These are phyloP conservation scores for Agonopterix arenella DNA, from an alignment of 2,888 invertebrate genomes.

Conservation along the genomic window DNA sequence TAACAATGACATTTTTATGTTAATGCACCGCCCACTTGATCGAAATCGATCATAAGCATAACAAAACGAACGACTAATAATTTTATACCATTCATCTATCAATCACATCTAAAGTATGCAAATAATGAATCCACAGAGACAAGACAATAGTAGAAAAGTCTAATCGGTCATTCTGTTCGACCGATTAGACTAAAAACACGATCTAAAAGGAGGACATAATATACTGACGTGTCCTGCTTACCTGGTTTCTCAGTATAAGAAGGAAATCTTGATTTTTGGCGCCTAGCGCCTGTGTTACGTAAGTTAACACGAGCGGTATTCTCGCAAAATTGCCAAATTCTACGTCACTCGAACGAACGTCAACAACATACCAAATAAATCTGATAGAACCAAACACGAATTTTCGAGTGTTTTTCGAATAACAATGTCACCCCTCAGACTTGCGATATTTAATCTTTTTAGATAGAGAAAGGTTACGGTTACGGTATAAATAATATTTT, in stretches of 20 bases:
- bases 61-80: slow-evolving; percentile 6
- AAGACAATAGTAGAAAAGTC: slow-evolving; percentile 2
- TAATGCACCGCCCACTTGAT: no score
- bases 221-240: slow-evolving; percentile 1
- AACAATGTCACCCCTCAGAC: no score
- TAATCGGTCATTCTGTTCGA: not conserved
- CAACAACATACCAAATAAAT: no score
- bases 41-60: not conserved
- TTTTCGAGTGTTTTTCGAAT: no score
- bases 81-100: slow-evolving; percentile 2
- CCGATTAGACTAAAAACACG: not conserved
- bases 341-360: not conserved
- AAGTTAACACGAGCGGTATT: not conserved
- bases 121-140: slow-evolving; percentile 1
- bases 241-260: slow-evolving; percentile 1
- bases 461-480: no score
- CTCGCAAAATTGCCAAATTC: not conserved
- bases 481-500: no score
- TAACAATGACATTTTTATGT: no score
- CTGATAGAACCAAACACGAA: no score
- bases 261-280: slow-evolving; percentile 1
- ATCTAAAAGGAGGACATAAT: slow-evolving; percentile 2
- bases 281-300: slow-evolving; percentile 1
- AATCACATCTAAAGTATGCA: slow-evolving; percentile 1
- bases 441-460: no score